Base-by-base conservation (phyloP, 1,140 invertebrate species). In the Euglossa dilemma region DNA sequence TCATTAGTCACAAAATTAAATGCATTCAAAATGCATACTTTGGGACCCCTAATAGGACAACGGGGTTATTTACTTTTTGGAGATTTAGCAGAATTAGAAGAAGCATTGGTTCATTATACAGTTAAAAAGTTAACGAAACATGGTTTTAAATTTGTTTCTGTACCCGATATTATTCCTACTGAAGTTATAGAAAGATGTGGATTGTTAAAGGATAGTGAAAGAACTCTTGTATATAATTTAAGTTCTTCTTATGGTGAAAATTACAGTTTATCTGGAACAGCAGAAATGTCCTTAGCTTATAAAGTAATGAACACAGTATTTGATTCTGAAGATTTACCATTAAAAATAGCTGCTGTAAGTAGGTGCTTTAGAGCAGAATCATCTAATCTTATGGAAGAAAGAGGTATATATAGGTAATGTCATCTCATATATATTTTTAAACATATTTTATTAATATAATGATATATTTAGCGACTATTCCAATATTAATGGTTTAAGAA, bases 341-440 rank as follows among this genome's bases (percentile, higher is more conserved):
- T 97, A 16, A 98, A 97, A 93, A 92, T 99, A n/a, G 96, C 96
- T 72, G 97, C 98, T 63, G 97, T 99, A 1, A 99, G 98, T 94
- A 95, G 98, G 89, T 99, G 99, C 94, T 99, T 96, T 92, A 95
- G 99, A 89, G 98, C 98, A 20, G 99, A 99, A 95, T 96, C 96
- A 56, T 98, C 98, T 5, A 96, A 95, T 87, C 79, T 96, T 36
- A 91, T 96, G 43, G 96, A 97, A 91, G 98, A 99, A 94, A 96
- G 95, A 92, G 98, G 98, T 18, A 96, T 98, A 80, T 98, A 97
- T 87, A 96, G 97, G 96, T 97, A 92, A 87, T 36, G 59, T 61
- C 80, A 64, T 7, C 1, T 52, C 63, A 18, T 20, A 43, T 52
- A 23, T 28, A 18, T 7, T 71, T 52, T 36, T 54, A 14, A 54